Evolutionary conservation across 2,113 vertebrate genomes (phyloP).

Genomic region (Zosterops pallidus): DNA sequence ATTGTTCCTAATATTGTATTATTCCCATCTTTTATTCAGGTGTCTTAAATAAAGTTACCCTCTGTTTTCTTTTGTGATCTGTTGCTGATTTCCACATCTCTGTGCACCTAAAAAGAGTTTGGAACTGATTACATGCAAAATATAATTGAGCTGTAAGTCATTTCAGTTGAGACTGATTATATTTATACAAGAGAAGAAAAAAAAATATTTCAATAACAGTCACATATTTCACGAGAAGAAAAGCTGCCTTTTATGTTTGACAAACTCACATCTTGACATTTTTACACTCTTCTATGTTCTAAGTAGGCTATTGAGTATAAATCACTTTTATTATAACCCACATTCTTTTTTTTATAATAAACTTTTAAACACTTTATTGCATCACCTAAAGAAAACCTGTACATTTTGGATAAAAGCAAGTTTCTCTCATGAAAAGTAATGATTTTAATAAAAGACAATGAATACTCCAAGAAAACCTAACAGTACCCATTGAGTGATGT

Average conservation of each 20-base stretch:
- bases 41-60: background rate
- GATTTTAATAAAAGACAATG: slow-evolving; percentile 38
- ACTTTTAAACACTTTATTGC: slow-evolving; percentile 60
- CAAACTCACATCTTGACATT: slow-evolving; percentile 28
- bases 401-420: slow-evolving; percentile 29
- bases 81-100: background rate
- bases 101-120: background rate
- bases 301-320: slow-evolving; percentile 3
- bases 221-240: slow-evolving; percentile 37
- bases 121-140: slow-evolving; percentile 54
- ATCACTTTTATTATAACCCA: slow-evolving; percentile 38
- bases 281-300: background rate
- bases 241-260: slow-evolving; percentile 41
- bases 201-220: slow-evolving; percentile 1
- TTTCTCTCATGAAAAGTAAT: slow-evolving; percentile 25
- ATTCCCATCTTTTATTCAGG: background rate
- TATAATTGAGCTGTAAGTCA: slow-evolving; percentile 39
- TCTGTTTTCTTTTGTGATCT: background rate
- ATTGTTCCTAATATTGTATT: background rate
- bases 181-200: slow-evolving; percentile 17
- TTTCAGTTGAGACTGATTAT: slow-evolving; percentile 61
- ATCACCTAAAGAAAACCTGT: slow-evolving; percentile 15
- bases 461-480: background rate
- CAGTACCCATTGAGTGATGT: background rate
- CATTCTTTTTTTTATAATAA: slow-evolving; percentile 52